Evolutionary conservation across 2,797 vertebrate species (phyloP).

Genomic region (Thripadectes ignobilis): DNA sequence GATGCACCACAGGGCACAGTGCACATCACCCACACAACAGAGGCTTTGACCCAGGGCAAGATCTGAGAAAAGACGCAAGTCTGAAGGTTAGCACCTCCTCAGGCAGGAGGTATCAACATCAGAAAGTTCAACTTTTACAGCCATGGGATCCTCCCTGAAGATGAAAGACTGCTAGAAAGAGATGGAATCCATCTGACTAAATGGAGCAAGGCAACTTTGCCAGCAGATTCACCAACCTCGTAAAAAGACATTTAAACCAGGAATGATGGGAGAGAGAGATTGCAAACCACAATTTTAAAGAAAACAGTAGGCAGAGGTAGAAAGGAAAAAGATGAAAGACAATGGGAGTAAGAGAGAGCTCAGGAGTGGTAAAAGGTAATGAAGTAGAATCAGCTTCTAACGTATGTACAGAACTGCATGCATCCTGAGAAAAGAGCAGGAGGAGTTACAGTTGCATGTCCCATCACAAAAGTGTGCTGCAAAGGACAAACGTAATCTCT

Average conservation of each 20-base stretch:
- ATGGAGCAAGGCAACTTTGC: background rate
- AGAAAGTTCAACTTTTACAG: background rate
- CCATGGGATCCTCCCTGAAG: background rate
- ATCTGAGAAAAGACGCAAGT: background rate
- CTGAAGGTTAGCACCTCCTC: background rate
- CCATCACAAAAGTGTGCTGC: background rate
- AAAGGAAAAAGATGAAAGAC: background rate
- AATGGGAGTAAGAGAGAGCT: background rate
- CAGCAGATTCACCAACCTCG: background rate
- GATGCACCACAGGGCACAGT: background rate
- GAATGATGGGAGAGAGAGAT: background rate
- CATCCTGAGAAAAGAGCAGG: background rate
- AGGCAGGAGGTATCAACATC: background rate
- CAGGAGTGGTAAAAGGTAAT: background rate
- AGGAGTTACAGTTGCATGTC: background rate
- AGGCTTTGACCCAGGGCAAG: accelerated
- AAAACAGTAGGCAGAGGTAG: background rate
- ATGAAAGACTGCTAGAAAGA: background rate
- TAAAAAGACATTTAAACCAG: background rate
- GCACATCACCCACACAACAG: background rate
- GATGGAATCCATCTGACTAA: background rate
- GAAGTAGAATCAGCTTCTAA: background rate
- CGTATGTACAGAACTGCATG: background rate
- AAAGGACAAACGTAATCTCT: background rate
- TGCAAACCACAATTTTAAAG: background rate